These are phyloP conservation scores for Ladona fulva DNA, from an alignment of 1,140 invertebrate species.

Conservation along the genomic window DNA sequence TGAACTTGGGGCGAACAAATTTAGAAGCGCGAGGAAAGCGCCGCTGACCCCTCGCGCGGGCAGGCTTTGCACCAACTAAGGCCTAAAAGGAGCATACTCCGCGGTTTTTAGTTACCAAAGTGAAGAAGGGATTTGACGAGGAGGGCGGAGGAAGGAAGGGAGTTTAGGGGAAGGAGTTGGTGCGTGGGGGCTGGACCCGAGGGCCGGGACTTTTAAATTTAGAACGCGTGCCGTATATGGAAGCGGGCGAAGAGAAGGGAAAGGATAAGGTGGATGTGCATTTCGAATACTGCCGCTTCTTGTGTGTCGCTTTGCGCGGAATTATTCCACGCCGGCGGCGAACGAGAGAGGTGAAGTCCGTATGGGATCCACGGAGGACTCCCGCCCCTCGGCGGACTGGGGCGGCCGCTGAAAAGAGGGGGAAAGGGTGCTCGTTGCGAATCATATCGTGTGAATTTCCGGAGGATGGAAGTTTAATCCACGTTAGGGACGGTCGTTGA, in stretches of 20 bases:
- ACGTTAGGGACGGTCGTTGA: no score
- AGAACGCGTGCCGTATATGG: background rate
- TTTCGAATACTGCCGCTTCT: background rate
- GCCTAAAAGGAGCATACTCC: background rate
- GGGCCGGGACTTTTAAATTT: background rate
- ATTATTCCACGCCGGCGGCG: no score
- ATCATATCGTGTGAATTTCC: no score
- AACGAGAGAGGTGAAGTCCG: no score
- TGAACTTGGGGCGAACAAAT: background rate
- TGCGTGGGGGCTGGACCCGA: background rate
- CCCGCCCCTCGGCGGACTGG: no score
- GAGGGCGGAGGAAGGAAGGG: background rate
- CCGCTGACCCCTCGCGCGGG: background rate
- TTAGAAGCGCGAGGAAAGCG: background rate
- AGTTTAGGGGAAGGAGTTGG: background rate
- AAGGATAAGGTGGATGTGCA: background rate
- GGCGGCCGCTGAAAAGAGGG: no score
- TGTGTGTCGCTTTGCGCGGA: background rate
- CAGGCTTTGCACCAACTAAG: background rate
- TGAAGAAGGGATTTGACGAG: background rate
- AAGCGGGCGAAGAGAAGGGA: background rate
- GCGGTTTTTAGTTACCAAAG: slow-evolving; percentile 4
- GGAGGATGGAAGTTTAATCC: no score
- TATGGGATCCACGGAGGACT: no score
- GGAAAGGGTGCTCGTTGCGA: no score